phyloP scores from a whole-genome alignment of 2,113 vertebrate species.

The Centropus unirufus region DNA sequence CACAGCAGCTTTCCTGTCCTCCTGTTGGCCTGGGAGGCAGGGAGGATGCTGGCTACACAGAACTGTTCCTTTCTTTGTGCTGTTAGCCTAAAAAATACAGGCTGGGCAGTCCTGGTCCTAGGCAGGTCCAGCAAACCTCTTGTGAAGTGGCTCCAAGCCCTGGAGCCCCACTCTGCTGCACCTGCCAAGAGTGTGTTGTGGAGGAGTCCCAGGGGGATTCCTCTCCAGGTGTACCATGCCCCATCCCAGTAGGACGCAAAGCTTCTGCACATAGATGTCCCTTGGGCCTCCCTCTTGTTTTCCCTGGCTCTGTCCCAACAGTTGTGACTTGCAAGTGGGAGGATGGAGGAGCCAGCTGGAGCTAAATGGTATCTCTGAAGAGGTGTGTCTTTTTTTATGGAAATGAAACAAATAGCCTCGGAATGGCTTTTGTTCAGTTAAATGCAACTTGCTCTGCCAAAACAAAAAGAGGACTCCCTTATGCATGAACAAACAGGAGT shows the following conservation, averaged over 20 bases:
- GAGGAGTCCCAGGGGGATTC: neutral
- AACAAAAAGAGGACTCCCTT: neutral
- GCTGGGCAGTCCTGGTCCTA: neutral
- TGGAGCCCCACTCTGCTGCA: neutral
- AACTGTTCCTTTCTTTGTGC: neutral
- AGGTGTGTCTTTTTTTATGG: neutral
- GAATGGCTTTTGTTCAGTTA: neutral
- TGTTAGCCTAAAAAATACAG: neutral
- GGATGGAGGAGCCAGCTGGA: neutral
- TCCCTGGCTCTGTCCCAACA: neutral
- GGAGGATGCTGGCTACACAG: neutral
- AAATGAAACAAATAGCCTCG: neutral
- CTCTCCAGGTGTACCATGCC: neutral
- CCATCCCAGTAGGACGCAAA: neutral
- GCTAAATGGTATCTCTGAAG: neutral
- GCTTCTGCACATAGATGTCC: neutral
- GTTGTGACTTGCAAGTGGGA: neutral
- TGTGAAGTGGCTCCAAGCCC: neutral
- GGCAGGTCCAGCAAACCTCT: neutral
- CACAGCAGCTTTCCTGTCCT: neutral
- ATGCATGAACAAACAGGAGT: neutral
- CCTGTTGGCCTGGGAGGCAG: neutral
- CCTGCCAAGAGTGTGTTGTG: rapidly evolving
- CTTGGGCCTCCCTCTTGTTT: neutral
- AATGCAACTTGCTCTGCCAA: neutral